These are phyloP conservation scores for Clarias gariepinus DNA, from an alignment of 2,113 vertebrate species.

Conservation along the genomic window DNA sequence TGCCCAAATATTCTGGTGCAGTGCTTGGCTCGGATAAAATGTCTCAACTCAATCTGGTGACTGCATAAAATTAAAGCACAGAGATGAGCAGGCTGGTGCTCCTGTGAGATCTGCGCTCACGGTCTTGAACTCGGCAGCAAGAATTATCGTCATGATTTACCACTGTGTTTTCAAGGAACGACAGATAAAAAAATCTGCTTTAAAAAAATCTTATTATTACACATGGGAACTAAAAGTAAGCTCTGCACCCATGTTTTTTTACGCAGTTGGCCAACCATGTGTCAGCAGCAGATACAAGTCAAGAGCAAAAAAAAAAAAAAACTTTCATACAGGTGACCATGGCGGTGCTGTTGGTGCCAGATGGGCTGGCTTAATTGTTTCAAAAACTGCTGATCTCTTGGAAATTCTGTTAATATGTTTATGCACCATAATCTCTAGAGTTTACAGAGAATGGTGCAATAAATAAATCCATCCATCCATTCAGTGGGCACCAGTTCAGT, in stretches of 20 bases:
- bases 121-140: background rate
- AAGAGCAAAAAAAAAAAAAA: background rate
- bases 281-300: background rate
- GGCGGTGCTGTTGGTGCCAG: background rate
- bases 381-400: background rate
- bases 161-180: background rate
- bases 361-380: background rate
- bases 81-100: constrained; percentile 39
- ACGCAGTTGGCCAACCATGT: background rate
- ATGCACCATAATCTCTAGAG: background rate
- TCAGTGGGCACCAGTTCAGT: background rate
- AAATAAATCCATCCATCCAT: background rate
- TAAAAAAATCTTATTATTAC: background rate
- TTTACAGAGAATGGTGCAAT: background rate
- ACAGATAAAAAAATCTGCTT: constrained; percentile 6
- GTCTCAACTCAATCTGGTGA: constrained; percentile 52
- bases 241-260: background rate
- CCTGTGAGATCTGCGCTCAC: background rate
- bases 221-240: background rate
- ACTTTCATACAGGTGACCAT: background rate
- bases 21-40: constrained; percentile 54
- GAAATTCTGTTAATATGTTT: background rate
- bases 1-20: constrained; percentile 72
- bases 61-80: constrained; percentile 63
- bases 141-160: background rate